Base-by-base conservation (phyloP, 2,113 vertebrate species). In the Stegastes partitus region DNA sequence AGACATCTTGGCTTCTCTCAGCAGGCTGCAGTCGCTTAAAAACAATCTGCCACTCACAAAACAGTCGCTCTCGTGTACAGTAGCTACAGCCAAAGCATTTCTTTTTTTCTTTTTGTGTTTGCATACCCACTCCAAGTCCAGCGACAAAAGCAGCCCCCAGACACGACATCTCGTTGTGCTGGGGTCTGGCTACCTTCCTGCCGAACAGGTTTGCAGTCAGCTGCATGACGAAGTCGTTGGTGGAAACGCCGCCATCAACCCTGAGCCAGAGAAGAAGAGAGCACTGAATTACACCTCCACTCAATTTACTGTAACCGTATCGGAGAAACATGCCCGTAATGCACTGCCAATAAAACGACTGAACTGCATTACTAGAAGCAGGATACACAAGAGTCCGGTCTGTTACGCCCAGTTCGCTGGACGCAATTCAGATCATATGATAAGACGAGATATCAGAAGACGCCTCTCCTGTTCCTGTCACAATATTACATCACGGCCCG, bases 161-260 rank as follows among this genome's bases (percentile, higher is more conserved):
- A 87, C 96, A 96, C 2, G 98, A 99, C 97, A 98, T 98, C 54
- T 99, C 97, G 1, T 79, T 64, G 28, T 96, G 89, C 10, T 80
- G 82, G 0, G 95, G 94, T 71, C 96, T 95, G 77, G 95, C 90
- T 80, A 99, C 92, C 21, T 94, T 95, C 61, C 90, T 92, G 50
- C 95, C 95, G 59, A 98, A 94, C 91, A 99, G 93, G 89, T 99
- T 95, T 59, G 97, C 95, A 12, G 97, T 99, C 93, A 99, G 96
- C 92, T 99, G 98, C 97, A 99, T 96, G 79, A 99, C 37, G 63
- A 99, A 99, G 86, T 94, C 86, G 28, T 99, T 99, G 73, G 95
- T 94, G 80, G 96, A 97, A 54, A 99, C 96, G 3, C 98, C 98
- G 53, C 98, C 98, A 50, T 99, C 96, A 70, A 96, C 96, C 92